A percentile compares a stretch with the other conserved stretches of the same genome.
phyloP scores from a whole-genome alignment of 2,113 vertebrate species.

The Pyrgilauda ruficollis region DNA sequence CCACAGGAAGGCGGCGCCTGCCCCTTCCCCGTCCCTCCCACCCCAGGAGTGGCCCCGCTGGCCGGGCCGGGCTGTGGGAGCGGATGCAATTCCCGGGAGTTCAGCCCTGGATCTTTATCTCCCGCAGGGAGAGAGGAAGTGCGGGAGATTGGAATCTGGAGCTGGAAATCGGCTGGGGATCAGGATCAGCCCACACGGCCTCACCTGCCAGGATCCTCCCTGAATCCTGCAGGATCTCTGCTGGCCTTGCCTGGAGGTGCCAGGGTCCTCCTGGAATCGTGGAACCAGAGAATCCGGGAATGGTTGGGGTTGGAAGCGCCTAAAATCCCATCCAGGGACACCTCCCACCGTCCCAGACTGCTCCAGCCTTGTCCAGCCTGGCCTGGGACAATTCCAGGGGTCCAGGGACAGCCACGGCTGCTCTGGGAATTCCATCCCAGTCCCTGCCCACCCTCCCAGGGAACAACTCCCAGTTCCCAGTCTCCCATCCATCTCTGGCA shows the following conservation, averaged over 20 bases:
- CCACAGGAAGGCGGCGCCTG: constrained; percentile 35
- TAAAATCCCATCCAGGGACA: background rate
- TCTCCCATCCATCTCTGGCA: accelerated
- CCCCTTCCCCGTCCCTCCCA: background rate
- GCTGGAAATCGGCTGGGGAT: background rate
- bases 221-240: background rate
- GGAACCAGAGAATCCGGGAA: background rate
- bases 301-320: background rate
- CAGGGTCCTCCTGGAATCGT: background rate
- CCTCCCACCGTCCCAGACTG: background rate
- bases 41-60: background rate
- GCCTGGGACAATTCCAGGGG: background rate
- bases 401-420: background rate
- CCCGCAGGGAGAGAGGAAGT: background rate
- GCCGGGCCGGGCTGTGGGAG: background rate
- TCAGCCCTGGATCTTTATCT: constrained; percentile 30
- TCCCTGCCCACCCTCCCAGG: background rate
- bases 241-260: background rate
- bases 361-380: background rate
- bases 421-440: background rate
- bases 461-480: background rate
- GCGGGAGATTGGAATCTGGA: background rate
- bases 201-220: background rate
- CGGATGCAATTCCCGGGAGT: background rate
- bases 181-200: background rate